phyloP scores from a whole-genome alignment of 2,888 invertebrate genomes.

The Tholera decimalis region DNA sequence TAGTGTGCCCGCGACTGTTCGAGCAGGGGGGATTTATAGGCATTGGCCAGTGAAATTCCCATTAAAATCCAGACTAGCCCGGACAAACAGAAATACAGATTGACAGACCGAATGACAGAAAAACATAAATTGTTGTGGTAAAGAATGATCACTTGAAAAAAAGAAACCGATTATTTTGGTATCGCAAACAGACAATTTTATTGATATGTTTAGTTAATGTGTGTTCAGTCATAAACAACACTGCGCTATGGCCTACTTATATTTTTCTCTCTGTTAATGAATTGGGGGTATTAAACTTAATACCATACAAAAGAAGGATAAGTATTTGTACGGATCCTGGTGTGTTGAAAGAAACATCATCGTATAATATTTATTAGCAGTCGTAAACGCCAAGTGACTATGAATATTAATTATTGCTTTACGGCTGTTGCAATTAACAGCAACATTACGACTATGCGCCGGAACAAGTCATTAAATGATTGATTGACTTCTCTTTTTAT shows the following conservation, averaged over 20 bases:
- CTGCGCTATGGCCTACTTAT: background rate
- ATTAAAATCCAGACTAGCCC: too few species aligned
- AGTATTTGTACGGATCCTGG: conserved; percentile 25
- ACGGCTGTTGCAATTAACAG: conserved; percentile 32
- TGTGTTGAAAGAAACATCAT: conserved; percentile 37
- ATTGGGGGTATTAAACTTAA: conserved; percentile 15
- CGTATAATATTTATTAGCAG: conserved; percentile 25
- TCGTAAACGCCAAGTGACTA: conserved; percentile 29
- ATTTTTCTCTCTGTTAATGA: background rate
- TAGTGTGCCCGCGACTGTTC: too few species aligned
- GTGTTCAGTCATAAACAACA: background rate
- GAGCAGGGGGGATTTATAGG: too few species aligned
- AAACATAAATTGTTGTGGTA: too few species aligned
- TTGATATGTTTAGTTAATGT: too few species aligned
- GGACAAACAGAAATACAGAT: too few species aligned
- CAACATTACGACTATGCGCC: conserved; percentile 16
- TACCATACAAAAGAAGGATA: conserved; percentile 4
- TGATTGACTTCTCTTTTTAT: conserved; percentile 11
- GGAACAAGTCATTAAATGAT: conserved; percentile 29
- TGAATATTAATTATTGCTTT: conserved; percentile 40
- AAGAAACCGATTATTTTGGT: too few species aligned
- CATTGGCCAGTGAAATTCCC: too few species aligned
- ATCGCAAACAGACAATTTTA: too few species aligned
- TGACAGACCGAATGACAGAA: too few species aligned
- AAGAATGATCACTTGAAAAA: too few species aligned